Conservation (phyloP, 35 echinoderm and acorn worm species). For the Apostichopus parvimensis region DNA sequence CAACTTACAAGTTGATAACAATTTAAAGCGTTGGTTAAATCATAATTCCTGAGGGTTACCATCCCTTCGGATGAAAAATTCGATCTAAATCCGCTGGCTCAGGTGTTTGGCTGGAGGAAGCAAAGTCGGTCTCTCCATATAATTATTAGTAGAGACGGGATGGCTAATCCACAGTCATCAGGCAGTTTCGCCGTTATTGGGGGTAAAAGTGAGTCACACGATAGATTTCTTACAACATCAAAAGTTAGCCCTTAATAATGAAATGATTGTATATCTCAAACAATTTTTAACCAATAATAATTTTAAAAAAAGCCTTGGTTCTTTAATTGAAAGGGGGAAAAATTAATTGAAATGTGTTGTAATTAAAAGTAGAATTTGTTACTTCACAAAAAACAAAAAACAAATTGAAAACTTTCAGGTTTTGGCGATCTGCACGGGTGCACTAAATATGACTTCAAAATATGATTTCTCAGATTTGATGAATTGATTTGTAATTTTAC, state of each 20-base stretch:
- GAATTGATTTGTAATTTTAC: too few species aligned
- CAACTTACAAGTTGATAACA: slow-evolving; percentile 55
- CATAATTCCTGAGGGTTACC: slow-evolving; percentile 27
- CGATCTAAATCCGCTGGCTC: slow-evolving; percentile 50
- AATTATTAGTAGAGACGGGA: slow-evolving; percentile 1
- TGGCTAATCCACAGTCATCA: slow-evolving; percentile 24
- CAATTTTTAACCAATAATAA: too few species aligned
- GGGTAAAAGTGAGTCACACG: slow-evolving; percentile 34
- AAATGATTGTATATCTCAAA: too few species aligned
- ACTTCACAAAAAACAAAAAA: too few species aligned
- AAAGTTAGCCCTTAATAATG: background rate
- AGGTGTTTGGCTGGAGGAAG: slow-evolving; percentile 49
- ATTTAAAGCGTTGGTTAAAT: slow-evolving; percentile 55
- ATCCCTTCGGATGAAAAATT: slow-evolving; percentile 10
- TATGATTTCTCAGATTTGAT: too few species aligned
- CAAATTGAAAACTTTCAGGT: too few species aligned
- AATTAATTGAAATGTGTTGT: too few species aligned
- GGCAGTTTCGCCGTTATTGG: background rate
- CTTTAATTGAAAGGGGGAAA: too few species aligned
- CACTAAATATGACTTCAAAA: too few species aligned
- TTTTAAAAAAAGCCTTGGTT: too few species aligned
- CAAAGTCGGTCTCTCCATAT: slow-evolving; percentile 21
- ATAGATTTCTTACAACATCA: background rate
- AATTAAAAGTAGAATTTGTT: too few species aligned
- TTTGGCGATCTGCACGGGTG: too few species aligned